Base-by-base conservation (phyloP, 2,113 vertebrate species). In the Tetrax tetrax region DNA sequence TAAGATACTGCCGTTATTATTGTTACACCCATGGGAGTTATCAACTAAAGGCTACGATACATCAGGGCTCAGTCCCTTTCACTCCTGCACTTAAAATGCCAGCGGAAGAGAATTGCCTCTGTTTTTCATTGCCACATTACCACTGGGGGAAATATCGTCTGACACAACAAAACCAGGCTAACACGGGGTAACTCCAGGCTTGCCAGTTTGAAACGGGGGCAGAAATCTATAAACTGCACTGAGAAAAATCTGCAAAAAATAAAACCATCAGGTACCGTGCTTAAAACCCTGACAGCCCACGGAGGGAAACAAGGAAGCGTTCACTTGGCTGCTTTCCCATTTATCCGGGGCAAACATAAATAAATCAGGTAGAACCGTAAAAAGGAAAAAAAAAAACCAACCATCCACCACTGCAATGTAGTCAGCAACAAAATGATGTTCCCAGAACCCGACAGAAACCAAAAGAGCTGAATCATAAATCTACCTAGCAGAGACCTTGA, bases 401-500 rank as follows among this genome's bases (percentile, higher is more conserved):
- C 41, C 41, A 43, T 14, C 8, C 86, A 51, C 22, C 43, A 38
- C 70, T 65, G 78, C 82, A 92, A 75, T 60, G 61, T 57, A 48
- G 82, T 94, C 94, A 69, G 92, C 70, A 69, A 76, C 45, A 76
- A 83, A 92, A 92, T 9, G 54, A 86, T 63, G 63, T 19, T 79
- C 68, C 69, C 2, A 29, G 76, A 90, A 86, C 3, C 35, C 1
- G 9, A 66, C n/a, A 95, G 83, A 80, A 77, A 65, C 27, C 50
- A 28, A 22, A 72, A 69, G 75, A 83, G 90, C 93, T 86, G 93
- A 81, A 50, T 80, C 96, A 86, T 80, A 88, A 90, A 97, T 92
- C 83, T 68, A 19, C 38, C 7, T 2, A 65, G 71, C 75, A 77
- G 79, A 83, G 86, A 95, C 86, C 94, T 93, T 92, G 76, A 79